Conservation (phyloP, 2,888 invertebrate genomes). For the Athalia rosae region DNA sequence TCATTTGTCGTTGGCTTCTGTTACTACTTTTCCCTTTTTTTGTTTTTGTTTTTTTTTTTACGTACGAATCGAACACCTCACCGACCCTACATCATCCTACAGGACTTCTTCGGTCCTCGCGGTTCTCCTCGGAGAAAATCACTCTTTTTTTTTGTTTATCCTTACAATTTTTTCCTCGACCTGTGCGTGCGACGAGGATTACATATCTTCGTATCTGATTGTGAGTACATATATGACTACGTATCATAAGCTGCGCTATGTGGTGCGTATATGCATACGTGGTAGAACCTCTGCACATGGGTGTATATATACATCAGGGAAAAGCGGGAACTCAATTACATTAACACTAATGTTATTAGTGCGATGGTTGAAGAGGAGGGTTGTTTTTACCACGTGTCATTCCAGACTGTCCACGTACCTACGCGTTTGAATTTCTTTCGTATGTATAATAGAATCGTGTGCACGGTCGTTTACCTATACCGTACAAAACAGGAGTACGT, state of each 20-base stretch:
- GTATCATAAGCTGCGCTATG: neutral
- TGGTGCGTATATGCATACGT: too few species aligned
- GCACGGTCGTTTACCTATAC: neutral
- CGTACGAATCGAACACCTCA: too few species aligned
- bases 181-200: too few species aligned
- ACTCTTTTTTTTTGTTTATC: too few species aligned
- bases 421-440: conserved; percentile 2
- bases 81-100: too few species aligned
- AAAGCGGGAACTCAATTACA: conserved; percentile 62
- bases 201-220: too few species aligned
- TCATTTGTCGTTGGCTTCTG: conserved; percentile 60
- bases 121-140: too few species aligned
- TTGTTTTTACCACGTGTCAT: conserved; percentile 47
- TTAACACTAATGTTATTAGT: conserved; percentile 69
- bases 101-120: too few species aligned
- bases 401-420: conserved; percentile 5
- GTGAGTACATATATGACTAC: too few species aligned
- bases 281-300: neutral
- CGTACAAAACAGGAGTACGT: neutral
- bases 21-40: conserved; percentile 21
- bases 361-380: conserved; percentile 49
- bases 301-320: neutral
- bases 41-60: too few species aligned
- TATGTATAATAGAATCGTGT: neutral
- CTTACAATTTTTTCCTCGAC: too few species aligned